These are phyloP conservation scores for Alligator mississippiensis DNA, from an alignment of 2,113 vertebrate species.

Conservation along the genomic window DNA sequence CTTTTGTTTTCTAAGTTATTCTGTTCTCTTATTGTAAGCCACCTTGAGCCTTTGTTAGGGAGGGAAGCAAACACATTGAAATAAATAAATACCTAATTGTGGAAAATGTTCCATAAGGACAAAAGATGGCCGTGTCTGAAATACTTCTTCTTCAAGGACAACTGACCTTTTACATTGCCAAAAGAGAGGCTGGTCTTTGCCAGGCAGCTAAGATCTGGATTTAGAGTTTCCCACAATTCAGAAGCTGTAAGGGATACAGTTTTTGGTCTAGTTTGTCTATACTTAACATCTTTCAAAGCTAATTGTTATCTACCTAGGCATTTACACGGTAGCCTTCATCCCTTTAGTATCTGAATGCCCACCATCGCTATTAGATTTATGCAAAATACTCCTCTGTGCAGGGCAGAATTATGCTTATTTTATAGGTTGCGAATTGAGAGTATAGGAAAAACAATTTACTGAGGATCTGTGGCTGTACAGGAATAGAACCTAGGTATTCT, in stretches of 20 bases:
- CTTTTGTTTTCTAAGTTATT: no score
- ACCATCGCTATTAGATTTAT: neutral
- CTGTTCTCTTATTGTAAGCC: no score
- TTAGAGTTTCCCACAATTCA: fast-evolving
- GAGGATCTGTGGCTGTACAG: neutral
- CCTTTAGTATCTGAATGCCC: neutral
- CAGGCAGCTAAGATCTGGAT: neutral
- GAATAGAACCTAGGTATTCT: constrained; percentile 18
- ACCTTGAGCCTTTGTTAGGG: no score
- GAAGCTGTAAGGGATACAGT: fast-evolving
- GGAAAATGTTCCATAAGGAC: neutral
- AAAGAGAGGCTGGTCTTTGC: neutral
- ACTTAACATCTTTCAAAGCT: neutral
- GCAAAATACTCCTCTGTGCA: neutral
- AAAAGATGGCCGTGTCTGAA: neutral
- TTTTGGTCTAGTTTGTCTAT: neutral
- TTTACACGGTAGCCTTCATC: neutral
- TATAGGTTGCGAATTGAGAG: neutral
- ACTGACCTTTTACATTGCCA: neutral
- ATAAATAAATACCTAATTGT: no score
- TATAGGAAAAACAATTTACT: neutral
- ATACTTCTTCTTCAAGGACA: neutral
- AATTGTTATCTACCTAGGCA: neutral
- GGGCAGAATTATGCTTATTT: neutral
- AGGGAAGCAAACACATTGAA: no score